Conservation (phyloP, 2,888 invertebrate genomes). For the Frankliniella fusca region DNA sequence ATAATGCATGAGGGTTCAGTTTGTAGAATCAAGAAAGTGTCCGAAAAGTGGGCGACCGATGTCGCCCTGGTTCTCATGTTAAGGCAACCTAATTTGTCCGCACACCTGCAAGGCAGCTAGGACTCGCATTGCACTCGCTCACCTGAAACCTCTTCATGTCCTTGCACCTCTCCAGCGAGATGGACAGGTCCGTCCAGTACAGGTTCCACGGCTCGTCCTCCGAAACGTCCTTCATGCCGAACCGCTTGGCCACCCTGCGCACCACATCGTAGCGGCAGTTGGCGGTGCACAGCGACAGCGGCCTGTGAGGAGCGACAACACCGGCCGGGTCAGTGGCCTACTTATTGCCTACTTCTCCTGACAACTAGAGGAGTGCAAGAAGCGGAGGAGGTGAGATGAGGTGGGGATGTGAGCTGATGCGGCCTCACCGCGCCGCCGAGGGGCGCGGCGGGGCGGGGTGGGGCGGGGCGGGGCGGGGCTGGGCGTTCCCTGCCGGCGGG, state of each 20-base stretch:
- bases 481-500: too few relatives aligned
- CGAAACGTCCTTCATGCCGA: conserved; percentile 70
- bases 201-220: conserved; percentile 85
- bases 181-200: conserved; percentile 84
- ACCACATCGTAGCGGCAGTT: conserved; percentile 73
- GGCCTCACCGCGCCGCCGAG: too few relatives aligned
- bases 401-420: too few relatives aligned
- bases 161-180: conserved; percentile 80
- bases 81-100: too few relatives aligned
- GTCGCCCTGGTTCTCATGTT: too few relatives aligned
- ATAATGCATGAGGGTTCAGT: too few relatives aligned
- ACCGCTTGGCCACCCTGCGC: conserved; percentile 62
- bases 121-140: background rate
- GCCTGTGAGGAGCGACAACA: background rate
- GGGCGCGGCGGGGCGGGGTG: too few relatives aligned
- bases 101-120: too few relatives aligned
- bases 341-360: background rate
- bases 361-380: background rate
- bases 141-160: conserved; percentile 81
- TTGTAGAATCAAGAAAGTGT: too few relatives aligned
- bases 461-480: too few relatives aligned
- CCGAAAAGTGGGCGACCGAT: too few relatives aligned
- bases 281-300: conserved; percentile 54
- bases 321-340: background rate
- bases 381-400: too few relatives aligned